Percentiles rank a stretch among this genome's conserved stretches.
These are phyloP conservation scores for Pollenia labialis DNA, from an alignment of 2,888 invertebrate genomes.

Conservation along the genomic window DNA sequence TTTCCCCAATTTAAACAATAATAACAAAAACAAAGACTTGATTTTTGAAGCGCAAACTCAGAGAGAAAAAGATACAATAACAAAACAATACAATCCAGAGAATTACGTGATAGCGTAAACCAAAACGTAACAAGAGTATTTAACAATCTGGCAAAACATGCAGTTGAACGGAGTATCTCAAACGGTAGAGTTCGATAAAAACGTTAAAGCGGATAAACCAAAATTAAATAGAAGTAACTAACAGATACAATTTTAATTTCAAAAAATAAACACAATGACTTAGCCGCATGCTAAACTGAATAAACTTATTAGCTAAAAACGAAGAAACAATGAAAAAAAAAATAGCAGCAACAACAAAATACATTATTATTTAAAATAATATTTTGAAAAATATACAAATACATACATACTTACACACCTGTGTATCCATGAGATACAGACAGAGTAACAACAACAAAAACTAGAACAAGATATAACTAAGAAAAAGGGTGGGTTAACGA, in stretches of 20 bases:
- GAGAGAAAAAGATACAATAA: slow-evolving; percentile 11
- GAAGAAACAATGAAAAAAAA: slow-evolving; percentile 21
- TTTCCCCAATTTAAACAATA: slow-evolving; percentile 22
- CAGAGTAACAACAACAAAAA: slow-evolving; percentile 32
- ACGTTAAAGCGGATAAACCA: slow-evolving; percentile 33
- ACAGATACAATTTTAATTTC: slow-evolving; percentile 10
- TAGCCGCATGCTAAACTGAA: slow-evolving; percentile 14
- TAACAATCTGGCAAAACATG: slow-evolving; percentile 44
- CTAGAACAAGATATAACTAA: slow-evolving; percentile 36
- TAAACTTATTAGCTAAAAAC: slow-evolving; percentile 19
- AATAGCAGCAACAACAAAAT: slow-evolving; percentile 27
- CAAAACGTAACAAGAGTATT: slow-evolving; percentile 43
- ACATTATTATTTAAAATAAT: background rate
- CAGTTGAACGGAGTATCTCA: slow-evolving; percentile 68
- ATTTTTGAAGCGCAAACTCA: slow-evolving; percentile 52
- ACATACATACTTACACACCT: slow-evolving; percentile 34
- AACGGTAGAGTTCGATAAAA: slow-evolving; percentile 50
- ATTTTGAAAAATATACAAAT: background rate
- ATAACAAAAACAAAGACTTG: slow-evolving; percentile 8
- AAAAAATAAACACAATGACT: slow-evolving; percentile 32
- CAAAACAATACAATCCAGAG: slow-evolving; percentile 9
- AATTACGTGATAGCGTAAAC: slow-evolving; percentile 36
- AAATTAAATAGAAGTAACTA: slow-evolving; percentile 33
- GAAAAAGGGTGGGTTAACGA: slow-evolving; percentile 40
- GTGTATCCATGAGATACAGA: slow-evolving; percentile 45